A percentile compares a stretch with the other conserved stretches of the same genome.
These are phyloP conservation scores for Dendrolimus houi DNA, from an alignment of 2,888 invertebrate genomes.

Conservation along the genomic window DNA sequence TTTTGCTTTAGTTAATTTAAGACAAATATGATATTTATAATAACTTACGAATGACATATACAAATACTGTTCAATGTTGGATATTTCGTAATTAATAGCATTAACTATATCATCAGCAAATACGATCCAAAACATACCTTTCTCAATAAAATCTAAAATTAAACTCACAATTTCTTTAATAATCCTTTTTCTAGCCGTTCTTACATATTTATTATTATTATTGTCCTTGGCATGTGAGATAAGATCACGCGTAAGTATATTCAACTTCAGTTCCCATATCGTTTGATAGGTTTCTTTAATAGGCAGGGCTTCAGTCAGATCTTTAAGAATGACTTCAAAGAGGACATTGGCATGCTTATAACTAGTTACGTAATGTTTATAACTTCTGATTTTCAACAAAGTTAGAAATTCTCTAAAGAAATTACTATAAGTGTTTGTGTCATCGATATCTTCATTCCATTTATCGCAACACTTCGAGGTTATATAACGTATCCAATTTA, in stretches of 20 bases:
- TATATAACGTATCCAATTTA: conserved; percentile 15
- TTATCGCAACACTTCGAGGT: conserved; percentile 16
- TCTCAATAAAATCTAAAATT: conserved; percentile 17
- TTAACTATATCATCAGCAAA: neutral
- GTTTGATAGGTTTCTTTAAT: conserved; percentile 21
- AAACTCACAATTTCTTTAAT: conserved; percentile 20
- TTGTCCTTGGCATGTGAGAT: conserved; percentile 6
- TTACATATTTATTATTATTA: conserved; percentile 1
- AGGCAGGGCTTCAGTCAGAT: conserved; percentile 13
- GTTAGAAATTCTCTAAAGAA: conserved; percentile 16
- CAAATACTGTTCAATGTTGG: too few relatives aligned
- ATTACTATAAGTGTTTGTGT: conserved; percentile 12
- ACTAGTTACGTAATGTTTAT: neutral
- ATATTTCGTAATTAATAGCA: neutral
- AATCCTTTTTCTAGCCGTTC: conserved; percentile 13
- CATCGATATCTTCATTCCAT: conserved; percentile 15
- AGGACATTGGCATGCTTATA: conserved; percentile 14
- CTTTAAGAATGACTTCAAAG: conserved; percentile 18
- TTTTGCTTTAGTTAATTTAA: too few relatives aligned
- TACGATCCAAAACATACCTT: conserved; percentile 4
- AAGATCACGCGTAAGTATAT: conserved; percentile 16
- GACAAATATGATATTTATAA: too few relatives aligned
- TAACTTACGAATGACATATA: too few relatives aligned
- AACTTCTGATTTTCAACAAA: conserved; percentile 11
- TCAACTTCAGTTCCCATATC: conserved; percentile 26